A percentile compares a stretch with the other conserved stretches of the same genome.
Evolutionary conservation across 2,797 vertebrate species (phyloP).

Genomic region (Numenius phaeopus): DNA sequence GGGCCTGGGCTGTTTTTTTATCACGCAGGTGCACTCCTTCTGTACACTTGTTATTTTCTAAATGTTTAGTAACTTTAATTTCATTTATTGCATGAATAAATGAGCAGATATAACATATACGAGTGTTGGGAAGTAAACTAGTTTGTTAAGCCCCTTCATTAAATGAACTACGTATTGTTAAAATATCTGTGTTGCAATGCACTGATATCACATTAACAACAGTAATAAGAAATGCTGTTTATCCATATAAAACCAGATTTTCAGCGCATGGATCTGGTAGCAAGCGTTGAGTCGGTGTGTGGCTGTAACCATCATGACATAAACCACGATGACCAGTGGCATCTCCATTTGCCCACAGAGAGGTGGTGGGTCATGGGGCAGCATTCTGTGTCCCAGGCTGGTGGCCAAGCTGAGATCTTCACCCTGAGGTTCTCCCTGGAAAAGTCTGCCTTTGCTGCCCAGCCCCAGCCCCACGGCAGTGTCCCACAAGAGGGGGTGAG

Average conservation of each 20-base stretch:
- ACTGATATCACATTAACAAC: background rate
- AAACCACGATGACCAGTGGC: background rate
- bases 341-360: background rate
- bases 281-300: fast-evolving
- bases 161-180: background rate
- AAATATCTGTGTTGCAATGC: background rate
- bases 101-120: conserved; percentile 29
- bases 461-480: fast-evolving
- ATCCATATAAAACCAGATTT: background rate
- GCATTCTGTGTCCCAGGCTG: background rate
- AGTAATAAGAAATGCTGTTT: conserved; percentile 32
- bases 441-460: background rate
- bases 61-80: background rate
- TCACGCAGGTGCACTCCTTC: background rate
- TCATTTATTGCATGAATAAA: conserved; percentile 36
- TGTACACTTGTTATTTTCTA: background rate
- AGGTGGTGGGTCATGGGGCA: fast-evolving
- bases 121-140: conserved; percentile 36
- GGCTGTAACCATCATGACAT: background rate
- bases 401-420: background rate
- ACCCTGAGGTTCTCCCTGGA: background rate
- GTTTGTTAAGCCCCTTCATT: conserved; percentile 17
- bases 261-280: background rate
- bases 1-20: background rate
- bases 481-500: fast-evolving